Conservation (phyloP, 2,888 invertebrate genomes). For the Zygogramma bicolorata region DNA sequence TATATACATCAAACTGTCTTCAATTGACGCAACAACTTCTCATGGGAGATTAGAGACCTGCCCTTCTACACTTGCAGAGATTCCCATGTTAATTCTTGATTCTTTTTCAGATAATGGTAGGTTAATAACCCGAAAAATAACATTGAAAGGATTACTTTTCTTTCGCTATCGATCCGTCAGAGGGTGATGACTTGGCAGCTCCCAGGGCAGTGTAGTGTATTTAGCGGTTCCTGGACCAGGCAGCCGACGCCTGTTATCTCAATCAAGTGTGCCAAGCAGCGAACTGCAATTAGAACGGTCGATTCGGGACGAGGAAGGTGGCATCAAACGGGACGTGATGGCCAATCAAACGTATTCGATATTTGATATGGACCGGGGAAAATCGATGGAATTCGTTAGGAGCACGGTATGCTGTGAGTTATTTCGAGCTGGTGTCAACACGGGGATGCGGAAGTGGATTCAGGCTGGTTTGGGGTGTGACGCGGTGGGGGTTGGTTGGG, state of each 20-base stretch:
- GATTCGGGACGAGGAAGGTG: constrained; percentile 17
- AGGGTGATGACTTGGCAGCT: constrained; percentile 35
- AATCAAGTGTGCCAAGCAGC: constrained; percentile 28
- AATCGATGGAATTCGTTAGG: background rate
- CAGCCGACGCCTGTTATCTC: constrained; percentile 26
- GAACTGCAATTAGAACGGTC: constrained; percentile 26
- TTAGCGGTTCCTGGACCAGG: constrained; percentile 28
- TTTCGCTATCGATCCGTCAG: constrained; percentile 30
- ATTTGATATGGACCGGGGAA: background rate
- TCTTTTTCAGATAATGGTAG: too few relatives aligned
- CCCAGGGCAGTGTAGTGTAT: constrained; percentile 28
- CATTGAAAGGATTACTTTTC: too few relatives aligned
- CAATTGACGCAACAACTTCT: too few relatives aligned
- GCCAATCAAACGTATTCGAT: constrained; percentile 15
- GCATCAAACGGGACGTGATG: constrained; percentile 16
- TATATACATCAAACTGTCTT: too few relatives aligned
- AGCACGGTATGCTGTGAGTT: background rate
- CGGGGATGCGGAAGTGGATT: too few relatives aligned
- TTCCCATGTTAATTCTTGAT: too few relatives aligned
- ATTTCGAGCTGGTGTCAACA: background rate
- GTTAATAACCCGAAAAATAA: too few relatives aligned
- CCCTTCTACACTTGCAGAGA: too few relatives aligned
- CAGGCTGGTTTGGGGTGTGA: too few relatives aligned
- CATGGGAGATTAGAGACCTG: too few relatives aligned
- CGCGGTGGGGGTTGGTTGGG: too few relatives aligned